Evolutionary conservation across 2,888 invertebrate genomes (phyloP), one percentile per base, ranked within the genome.

Genomic region (Amphipoea lucens): DNA sequence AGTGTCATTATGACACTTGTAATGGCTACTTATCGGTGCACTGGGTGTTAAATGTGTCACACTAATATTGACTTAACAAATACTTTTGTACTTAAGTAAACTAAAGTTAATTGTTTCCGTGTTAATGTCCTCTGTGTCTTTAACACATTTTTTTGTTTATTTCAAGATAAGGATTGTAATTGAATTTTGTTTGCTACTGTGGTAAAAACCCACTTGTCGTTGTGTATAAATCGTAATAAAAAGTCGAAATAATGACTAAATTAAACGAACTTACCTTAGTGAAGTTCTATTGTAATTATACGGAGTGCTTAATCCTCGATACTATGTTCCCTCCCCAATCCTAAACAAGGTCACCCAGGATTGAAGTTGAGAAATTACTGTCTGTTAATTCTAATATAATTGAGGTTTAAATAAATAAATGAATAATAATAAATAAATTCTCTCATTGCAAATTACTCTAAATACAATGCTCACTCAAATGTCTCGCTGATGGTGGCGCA

Each of bases 41-140:
- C 76, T 66, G 36, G 4, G 65, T 67, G 54, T 75, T 77, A 71
- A 88, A 66, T 80, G 29, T 77, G 83, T 54, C 72, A 70, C 20
- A 80, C 76, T 81, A 76, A 84, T 84, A 84, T 83, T 88, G 57
- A 78, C 75, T 79, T 65, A 51, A 72, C 62, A 40, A 79, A 72
- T 57, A 71, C 14, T 63, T 79, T 83, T 36, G 29, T 63, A 73
- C 5, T 74, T 67, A 70, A 83, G 54, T 82, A 17, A 45, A 74
- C 20, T 74, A 0, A 14, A 20, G 79, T 42, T 84, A 84, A 82
- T 82, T 84, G 84, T 12, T 79, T 83, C 66, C 84, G 60, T 60
- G 79, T 78, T 84, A 42, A 48, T 62, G 51, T 48, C 17, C 12
- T 66, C 12, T 72, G 12, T 81, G 36, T 29, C 17, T 20, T 71